Base-by-base conservation (phyloP, 2,113 vertebrate genomes). In the Hassar affinis region DNA sequence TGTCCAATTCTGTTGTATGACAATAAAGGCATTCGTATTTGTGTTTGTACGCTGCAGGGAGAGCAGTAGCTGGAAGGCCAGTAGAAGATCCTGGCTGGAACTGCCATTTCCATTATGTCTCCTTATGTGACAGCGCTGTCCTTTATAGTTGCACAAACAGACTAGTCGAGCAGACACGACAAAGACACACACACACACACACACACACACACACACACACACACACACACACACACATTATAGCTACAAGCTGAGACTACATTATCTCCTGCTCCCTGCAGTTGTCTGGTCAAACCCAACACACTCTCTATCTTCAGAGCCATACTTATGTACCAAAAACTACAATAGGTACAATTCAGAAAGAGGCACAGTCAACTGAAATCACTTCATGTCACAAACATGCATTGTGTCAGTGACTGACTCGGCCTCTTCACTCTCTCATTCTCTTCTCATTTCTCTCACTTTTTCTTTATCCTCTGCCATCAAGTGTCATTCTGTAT, bases 401-500 rank as follows among this genome's bases (percentile, higher is more conserved):
- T 79, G 69, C 45, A 81, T 84, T 84, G 81, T 84, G 86, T 17
- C 56, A 74, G 38, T 35, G 62, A 78, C 78, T 83, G 57, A 78
- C 78, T 84, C 47, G 49, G 72, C 38, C 61, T 83, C 62, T 52
- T 56, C 62, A 76, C 62, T 71, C 47, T 56, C 76, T 78, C 84
- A 27, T 27, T 69, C 76, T 62, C 52, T 81, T 64, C 8, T 17
- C 0, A 33, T 57, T 54, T 81, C 79, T 81, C 77, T 83, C 79
- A 33, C 81, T 64, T 49, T 90, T 51, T 78, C 79, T 66, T 82
- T 85, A 25, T 71, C 30, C 59, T 83, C 33, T 82, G 78, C 85
- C 81, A 85, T 83, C 86, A 83, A 81, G 76, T 85, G 82, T 80
- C 85, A 90, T 91, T 89, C 90, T 86, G 88, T 91, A 82, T 91